These are phyloP conservation scores for Sorex fumeus DNA, from an alignment of 2,113 vertebrate genomes.

Conservation along the genomic window DNA sequence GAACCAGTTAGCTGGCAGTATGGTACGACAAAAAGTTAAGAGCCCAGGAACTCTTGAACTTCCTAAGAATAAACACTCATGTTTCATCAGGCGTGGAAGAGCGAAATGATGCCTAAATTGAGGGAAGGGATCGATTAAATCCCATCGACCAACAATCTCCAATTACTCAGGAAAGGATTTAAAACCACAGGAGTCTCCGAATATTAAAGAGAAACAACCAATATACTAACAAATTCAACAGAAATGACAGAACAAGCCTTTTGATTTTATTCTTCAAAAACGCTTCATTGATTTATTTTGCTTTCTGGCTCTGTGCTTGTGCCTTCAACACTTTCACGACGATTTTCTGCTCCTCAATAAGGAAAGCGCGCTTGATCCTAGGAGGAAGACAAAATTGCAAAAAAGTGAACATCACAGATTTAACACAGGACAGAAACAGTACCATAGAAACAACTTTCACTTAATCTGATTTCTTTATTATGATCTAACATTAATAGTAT, in stretches of 20 bases:
- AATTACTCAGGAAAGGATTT: neutral
- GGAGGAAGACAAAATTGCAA: conserved; percentile 42
- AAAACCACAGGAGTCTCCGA: neutral
- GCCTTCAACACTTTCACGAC: conserved; percentile 99
- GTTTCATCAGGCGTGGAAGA: neutral
- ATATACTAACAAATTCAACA: neutral
- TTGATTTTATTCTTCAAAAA: conserved; percentile 92
- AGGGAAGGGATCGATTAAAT: neutral
- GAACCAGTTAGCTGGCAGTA: neutral
- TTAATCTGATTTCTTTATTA: neutral
- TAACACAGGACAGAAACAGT: neutral
- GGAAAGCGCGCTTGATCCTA: conserved; percentile 99
- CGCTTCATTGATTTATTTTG: conserved; percentile 92
- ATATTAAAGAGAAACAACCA: neutral
- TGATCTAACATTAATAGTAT: neutral
- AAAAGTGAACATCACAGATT: neutral
- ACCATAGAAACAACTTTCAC: too few relatives aligned
- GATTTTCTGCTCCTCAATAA: conserved; percentile 99
- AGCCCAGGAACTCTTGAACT: too few relatives aligned
- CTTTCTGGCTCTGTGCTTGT: conserved; percentile 99
- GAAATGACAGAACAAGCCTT: conserved; percentile 57
- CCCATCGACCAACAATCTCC: too few relatives aligned
- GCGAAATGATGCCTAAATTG: neutral
- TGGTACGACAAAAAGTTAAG: too few relatives aligned
- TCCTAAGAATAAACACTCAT: neutral